These are phyloP conservation scores for Danaus melanippus DNA, from an alignment of 1,140 invertebrate genomes.

Conservation along the genomic window DNA sequence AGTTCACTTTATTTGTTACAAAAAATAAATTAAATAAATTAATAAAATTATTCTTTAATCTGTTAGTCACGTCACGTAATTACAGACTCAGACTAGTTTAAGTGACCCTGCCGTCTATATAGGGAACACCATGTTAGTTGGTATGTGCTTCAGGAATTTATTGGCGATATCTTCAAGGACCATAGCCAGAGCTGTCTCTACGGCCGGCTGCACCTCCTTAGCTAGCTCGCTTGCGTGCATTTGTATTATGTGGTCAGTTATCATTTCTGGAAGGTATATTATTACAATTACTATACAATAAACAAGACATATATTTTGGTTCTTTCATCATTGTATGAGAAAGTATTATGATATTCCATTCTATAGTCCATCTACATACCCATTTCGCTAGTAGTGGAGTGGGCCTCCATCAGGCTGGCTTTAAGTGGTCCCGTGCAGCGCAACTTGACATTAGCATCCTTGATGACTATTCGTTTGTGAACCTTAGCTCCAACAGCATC, in stretches of 20 bases:
- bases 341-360: too few species aligned
- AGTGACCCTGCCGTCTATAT: conserved; percentile 33
- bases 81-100: too few species aligned
- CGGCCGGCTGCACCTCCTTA: conserved; percentile 67
- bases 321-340: too few species aligned
- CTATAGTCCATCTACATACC: conserved; percentile 26
- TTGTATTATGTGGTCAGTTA: conserved; percentile 66
- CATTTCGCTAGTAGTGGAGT: conserved; percentile 60
- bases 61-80: too few species aligned
- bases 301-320: too few species aligned
- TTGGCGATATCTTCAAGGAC: conserved; percentile 70
- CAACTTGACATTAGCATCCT: conserved; percentile 51
- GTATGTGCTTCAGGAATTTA: conserved; percentile 68
- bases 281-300: background rate
- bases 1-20: conserved; percentile 5
- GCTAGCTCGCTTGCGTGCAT: conserved; percentile 69
- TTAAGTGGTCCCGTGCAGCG: conserved; percentile 38
- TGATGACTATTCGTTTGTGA: conserved; percentile 55
- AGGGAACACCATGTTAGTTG: conserved; percentile 69
- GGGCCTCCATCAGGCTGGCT: conserved; percentile 48
- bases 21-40: conserved; percentile 15
- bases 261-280: conserved; percentile 51
- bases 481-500: conserved; percentile 56
- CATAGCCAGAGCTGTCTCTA: conserved; percentile 69
- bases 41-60: background rate